Conservation (phyloP, 2,113 vertebrate species). For the Orthonyx spaldingii region DNA sequence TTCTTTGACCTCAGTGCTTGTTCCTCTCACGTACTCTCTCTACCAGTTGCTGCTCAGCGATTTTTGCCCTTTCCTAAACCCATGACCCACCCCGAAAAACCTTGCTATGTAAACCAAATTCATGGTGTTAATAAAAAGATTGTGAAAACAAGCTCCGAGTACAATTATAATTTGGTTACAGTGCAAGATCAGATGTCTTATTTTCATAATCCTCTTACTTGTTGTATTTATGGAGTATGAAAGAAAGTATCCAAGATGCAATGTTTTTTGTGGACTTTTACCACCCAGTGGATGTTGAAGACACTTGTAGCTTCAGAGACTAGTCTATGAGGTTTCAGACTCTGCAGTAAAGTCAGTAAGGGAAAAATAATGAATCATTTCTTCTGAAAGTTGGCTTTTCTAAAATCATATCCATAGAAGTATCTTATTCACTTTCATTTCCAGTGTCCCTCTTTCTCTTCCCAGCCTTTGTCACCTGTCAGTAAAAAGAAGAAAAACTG, state of each 20-base stretch:
- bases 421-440: background rate
- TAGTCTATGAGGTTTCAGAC: background rate
- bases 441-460: background rate
- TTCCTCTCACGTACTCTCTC: background rate
- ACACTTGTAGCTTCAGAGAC: background rate
- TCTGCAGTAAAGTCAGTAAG: background rate
- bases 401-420: background rate
- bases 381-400: background rate
- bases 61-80: background rate
- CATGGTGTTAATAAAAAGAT: background rate
- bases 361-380: background rate
- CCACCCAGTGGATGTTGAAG: background rate
- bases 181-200: background rate
- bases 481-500: background rate
- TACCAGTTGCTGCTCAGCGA: accelerated
- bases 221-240: background rate
- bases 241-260: background rate
- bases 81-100: accelerated
- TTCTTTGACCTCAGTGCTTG: background rate
- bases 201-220: background rate
- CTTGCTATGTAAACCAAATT: background rate
- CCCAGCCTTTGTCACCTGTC: background rate
- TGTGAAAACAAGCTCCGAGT: background rate
- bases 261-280: background rate
- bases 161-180: background rate